Evolutionary conservation across 1,140 invertebrate species (phyloP), one percentile per base, ranked within the genome.

Genomic region (Pseudomyrmex cubaensis): DNA sequence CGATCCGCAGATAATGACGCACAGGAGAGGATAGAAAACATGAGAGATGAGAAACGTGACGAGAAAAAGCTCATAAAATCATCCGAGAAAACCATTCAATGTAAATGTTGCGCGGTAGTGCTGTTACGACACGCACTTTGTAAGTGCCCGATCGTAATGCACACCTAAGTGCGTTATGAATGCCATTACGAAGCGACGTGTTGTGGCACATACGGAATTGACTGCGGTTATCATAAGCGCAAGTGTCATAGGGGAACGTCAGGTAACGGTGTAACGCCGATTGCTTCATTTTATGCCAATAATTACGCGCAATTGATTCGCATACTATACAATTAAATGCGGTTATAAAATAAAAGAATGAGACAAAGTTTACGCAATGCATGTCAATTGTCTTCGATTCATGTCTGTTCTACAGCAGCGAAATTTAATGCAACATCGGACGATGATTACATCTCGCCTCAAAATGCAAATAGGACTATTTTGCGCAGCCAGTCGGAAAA

Each of bases 261-360:
- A 70, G 59, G 66, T 61, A 80, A 80, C 54, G 35, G 54, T 72
- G 22, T 15, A 48, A 59, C 22, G 64, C 13, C 52, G 52, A 80
- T 80, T 80, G 54, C 76, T 80, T 80, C 76, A 80, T 70, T 80
- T 80, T 44, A 35, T 70, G 66, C 54, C 17, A 35, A 67, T 77
- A 69, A 69, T 77, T 46, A 50, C 35, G 17, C 35, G 35, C 50
- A 20, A 56, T 63, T 48, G 52, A 78, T 78, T 67, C 44, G 17
- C 1, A 8, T 15, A 20, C 15, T 9, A 61, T n/a, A 12, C 15
- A 12, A 70, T 50, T 80, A 80, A 80, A 70, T n/a, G 20, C 44
- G 54, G 1, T n/a, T 70, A 7, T 35, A 35, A 35, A 70, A 35
- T 17, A 35, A 70, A 70, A 59, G 4, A 22, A 17, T 13, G 8